Evolutionary conservation across 35 echinoderm and acorn worm species (phyloP).

Genomic region (Apostichopus californicus): DNA sequence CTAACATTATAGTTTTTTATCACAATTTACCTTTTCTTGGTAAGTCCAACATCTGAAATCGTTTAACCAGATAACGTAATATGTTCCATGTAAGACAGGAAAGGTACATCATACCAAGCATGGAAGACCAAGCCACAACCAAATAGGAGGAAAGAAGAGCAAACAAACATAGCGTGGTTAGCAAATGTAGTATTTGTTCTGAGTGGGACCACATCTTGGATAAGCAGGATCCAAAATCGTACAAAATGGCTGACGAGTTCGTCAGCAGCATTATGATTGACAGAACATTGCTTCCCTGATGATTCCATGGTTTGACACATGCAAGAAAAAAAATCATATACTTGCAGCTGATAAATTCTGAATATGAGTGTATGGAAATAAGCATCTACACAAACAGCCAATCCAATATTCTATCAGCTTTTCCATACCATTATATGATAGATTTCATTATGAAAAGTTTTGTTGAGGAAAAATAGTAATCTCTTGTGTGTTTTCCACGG

Average conservation of each 20-base stretch:
- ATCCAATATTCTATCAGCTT: too few relatives aligned
- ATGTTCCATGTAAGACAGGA: background rate
- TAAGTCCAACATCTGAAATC: background rate
- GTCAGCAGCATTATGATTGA: background rate
- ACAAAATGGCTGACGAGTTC: background rate
- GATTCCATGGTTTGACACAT: slow-evolving; percentile 5
- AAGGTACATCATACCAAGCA: background rate
- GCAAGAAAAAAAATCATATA: background rate
- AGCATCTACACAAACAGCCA: background rate
- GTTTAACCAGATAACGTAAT: background rate
- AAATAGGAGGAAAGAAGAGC: background rate
- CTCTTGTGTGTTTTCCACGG: too few relatives aligned
- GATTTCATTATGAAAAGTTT: too few relatives aligned
- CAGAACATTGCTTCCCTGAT: background rate
- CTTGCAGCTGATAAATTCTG: background rate
- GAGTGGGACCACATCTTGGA: background rate
- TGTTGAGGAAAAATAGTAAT: too few relatives aligned
- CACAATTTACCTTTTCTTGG: background rate
- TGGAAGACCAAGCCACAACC: background rate
- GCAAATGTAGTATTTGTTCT: background rate
- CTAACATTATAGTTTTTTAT: too few relatives aligned
- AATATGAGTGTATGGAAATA: background rate
- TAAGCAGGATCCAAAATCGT: background rate
- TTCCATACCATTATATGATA: too few relatives aligned
- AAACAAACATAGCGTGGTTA: background rate